phyloP scores from a whole-genome alignment of 30 jellyfish, hydroid and myxozoan species.

The Aurelia aurita complex sp. Pacific region DNA sequence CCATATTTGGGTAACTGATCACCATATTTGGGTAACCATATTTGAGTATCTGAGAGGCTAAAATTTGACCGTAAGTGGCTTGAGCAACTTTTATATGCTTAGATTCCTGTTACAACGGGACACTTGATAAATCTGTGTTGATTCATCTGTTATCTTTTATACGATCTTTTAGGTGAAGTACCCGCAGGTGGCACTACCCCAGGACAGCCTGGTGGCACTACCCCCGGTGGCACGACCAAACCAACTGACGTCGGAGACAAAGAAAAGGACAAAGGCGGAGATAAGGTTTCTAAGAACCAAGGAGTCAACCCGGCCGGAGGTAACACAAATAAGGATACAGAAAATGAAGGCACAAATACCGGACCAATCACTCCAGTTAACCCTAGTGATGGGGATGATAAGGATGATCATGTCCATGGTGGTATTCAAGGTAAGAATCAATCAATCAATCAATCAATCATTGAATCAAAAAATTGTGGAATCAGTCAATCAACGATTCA shows the following conservation, averaged over 20 bases:
- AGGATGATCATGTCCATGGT: conserved; percentile 71
- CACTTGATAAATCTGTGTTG: too few species aligned
- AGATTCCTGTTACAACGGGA: too few species aligned
- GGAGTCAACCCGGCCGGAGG: conserved; percentile 78
- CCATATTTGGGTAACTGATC: too few species aligned
- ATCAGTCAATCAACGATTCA: too few species aligned
- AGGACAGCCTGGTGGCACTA: conserved; percentile 15
- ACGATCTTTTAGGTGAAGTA: too few species aligned
- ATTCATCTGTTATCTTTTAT: too few species aligned
- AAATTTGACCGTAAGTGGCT: too few species aligned
- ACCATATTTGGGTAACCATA: too few species aligned
- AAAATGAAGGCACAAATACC: conserved; percentile 52
- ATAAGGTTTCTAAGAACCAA: conserved; percentile 54
- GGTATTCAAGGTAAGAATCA: conserved; percentile 62
- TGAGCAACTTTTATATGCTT: too few species aligned
- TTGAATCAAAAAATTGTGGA: too few species aligned
- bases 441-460: too few species aligned
- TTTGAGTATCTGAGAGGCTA: too few species aligned
- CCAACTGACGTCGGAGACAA: conserved; percentile 59
- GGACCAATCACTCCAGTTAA: conserved; percentile 44
- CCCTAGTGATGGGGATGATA: conserved; percentile 59
- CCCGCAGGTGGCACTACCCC: conserved; percentile 21
- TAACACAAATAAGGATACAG: conserved; percentile 48
- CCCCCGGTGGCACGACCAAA: conserved; percentile 36
- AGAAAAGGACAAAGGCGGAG: conserved; percentile 76